A percentile compares a stretch with the other conserved stretches of the same genome.
Evolutionary conservation across 2,888 invertebrate genomes (phyloP).

Genomic region (Subacronicta megacephala): DNA sequence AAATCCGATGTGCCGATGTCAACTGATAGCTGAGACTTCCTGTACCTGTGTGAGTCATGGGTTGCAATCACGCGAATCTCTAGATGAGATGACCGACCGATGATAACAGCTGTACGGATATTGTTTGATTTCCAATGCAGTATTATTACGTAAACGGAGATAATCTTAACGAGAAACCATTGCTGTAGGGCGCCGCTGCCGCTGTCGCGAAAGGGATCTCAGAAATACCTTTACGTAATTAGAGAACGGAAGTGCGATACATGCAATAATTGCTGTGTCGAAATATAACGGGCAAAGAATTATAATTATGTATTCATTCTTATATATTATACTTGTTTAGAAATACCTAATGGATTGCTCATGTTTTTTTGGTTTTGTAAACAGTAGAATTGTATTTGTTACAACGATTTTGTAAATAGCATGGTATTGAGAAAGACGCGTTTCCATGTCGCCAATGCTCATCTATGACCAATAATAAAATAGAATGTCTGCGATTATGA

Average conservation of each 20-base stretch:
- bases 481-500: constrained; percentile 57
- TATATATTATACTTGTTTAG: no score
- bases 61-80: constrained; percentile 61
- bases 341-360: no score
- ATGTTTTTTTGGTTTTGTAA: no score
- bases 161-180: constrained; percentile 47
- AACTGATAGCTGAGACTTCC: constrained; percentile 58
- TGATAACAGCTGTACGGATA: constrained; percentile 56
- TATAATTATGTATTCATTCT: no score
- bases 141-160: constrained; percentile 54
- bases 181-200: constrained; percentile 27
- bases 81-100: constrained; percentile 50
- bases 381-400: no score
- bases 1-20: constrained; percentile 63
- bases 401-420: constrained; percentile 20
- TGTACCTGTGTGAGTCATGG: constrained; percentile 57
- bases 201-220: constrained; percentile 33
- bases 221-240: constrained; percentile 42
- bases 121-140: constrained; percentile 53
- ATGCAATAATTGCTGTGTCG: constrained; percentile 11
- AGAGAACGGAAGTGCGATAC: constrained; percentile 15
- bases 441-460: constrained; percentile 51
- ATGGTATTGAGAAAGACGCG: constrained; percentile 34
- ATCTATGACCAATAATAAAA: constrained; percentile 50
- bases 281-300: no score